Evolutionary conservation across 2,888 invertebrate species (phyloP).

Genomic region (Anorthoa munda): DNA sequence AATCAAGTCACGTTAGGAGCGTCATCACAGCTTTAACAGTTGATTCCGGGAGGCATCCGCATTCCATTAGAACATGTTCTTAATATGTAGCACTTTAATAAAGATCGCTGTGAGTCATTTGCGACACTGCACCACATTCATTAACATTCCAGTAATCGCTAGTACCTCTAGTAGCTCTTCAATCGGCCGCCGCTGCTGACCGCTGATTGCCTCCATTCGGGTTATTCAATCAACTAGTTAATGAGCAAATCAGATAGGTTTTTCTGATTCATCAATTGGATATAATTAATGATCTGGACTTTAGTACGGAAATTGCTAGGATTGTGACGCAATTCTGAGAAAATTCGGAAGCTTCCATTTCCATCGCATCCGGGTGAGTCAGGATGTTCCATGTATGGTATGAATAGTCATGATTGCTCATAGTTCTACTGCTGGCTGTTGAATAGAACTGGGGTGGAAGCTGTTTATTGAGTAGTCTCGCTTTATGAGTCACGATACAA

Average conservation of each 20-base stretch:
- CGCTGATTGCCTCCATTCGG: constrained; percentile 73
- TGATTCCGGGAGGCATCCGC: constrained; percentile 86
- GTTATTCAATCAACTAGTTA: constrained; percentile 75
- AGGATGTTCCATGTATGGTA: constrained; percentile 59
- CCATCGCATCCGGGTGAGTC: constrained; percentile 63
- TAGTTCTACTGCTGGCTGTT: constrained; percentile 8
- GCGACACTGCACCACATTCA: constrained; percentile 85
- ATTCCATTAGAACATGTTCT: constrained; percentile 87
- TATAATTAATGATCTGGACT: constrained; percentile 69
- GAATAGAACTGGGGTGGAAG: constrained; percentile 9
- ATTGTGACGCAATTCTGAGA: constrained; percentile 71
- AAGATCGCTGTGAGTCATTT: constrained; percentile 83
- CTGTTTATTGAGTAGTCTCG: constrained; percentile 1
- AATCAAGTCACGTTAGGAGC: constrained; percentile 42
- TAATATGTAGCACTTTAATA: constrained; percentile 77
- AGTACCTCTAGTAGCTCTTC: constrained; percentile 72
- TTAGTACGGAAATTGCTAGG: constrained; percentile 72
- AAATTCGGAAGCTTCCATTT: constrained; percentile 69
- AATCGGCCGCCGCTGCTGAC: constrained; percentile 70
- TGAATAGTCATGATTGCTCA: constrained; percentile 46
- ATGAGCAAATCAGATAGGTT: constrained; percentile 72
- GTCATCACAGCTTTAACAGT: constrained; percentile 73
- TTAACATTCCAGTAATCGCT: constrained; percentile 85
- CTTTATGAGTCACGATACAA: constrained; percentile 7
- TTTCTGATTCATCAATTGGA: constrained; percentile 75